These are phyloP conservation scores for Pteromalus puparum DNA, from an alignment of 1,140 invertebrate genomes.

Conservation along the genomic window DNA sequence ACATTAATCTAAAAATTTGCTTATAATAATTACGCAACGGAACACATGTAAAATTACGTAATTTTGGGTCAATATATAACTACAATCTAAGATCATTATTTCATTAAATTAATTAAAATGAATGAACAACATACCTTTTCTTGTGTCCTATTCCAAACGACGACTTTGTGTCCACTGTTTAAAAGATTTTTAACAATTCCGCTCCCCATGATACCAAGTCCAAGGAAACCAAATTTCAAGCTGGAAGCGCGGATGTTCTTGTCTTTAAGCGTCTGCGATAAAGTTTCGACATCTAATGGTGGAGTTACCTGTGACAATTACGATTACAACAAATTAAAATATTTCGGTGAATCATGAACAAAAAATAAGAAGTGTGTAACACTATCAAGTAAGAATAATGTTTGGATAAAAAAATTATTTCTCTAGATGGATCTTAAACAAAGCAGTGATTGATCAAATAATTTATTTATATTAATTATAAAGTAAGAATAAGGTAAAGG, in stretches of 20 bases:
- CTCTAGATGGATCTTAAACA: too few species aligned
- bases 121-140: constrained; percentile 87
- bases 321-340: neutral
- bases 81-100: constrained; percentile 1
- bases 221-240: constrained; percentile 95
- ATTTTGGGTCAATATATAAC: neutral
- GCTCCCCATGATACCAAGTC: constrained; percentile 96
- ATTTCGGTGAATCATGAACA: neutral
- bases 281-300: constrained; percentile 84
- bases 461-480: neutral
- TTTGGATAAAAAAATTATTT: neutral
- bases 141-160: constrained; percentile 95
- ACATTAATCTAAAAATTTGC: neutral
- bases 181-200: constrained; percentile 96
- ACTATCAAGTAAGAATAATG: neutral
- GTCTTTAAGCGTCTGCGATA: constrained; percentile 87
- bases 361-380: neutral
- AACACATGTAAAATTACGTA: neutral
- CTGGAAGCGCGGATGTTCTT: constrained; percentile 92
- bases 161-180: constrained; percentile 94
- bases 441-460: neutral
- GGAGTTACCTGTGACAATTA: constrained; percentile 79
- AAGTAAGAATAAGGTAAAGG: neutral
- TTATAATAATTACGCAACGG: neutral
- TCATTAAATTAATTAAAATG: neutral